A percentile compares a stretch with the other conserved stretches of the same genome.
Evolutionary conservation across 64 coral and sea anemone species (phyloP).

Genomic region (Anthopleura sola): DNA sequence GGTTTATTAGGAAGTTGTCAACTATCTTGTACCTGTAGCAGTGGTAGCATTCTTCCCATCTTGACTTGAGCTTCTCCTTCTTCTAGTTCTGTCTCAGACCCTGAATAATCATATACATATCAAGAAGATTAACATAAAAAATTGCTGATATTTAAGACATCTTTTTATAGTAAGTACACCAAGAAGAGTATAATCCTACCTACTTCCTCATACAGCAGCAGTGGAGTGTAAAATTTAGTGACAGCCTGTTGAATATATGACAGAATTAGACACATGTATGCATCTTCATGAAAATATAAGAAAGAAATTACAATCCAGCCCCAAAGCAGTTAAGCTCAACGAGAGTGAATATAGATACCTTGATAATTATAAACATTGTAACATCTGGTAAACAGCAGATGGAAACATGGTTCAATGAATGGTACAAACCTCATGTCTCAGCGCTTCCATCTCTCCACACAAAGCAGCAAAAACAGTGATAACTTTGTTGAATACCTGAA

Average conservation of each 20-base stretch:
- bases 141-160: no score
- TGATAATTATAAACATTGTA: no score
- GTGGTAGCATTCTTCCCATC: constrained; percentile 76
- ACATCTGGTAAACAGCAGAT: no score
- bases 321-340: no score
- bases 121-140: background rate
- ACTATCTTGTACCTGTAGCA: constrained; percentile 62
- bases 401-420: no score
- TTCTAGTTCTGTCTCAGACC: constrained; percentile 69
- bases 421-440: constrained; percentile 88
- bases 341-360: no score
- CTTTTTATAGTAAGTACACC: background rate
- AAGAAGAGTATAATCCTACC: constrained; percentile 21
- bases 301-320: no score
- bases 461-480: constrained; percentile 93
- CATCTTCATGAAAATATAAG: no score
- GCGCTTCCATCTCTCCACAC: constrained; percentile 80
- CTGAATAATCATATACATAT: constrained; percentile 19
- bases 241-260: constrained; percentile 52
- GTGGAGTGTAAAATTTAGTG: constrained; percentile 76
- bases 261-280: no score
- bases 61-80: constrained; percentile 91
- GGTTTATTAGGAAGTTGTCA: no score
- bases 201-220: constrained; percentile 93
- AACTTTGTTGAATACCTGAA: constrained; percentile 96